Evolutionary conservation across 2,888 invertebrate species (phyloP).

Genomic region (Lacanobia wlatinum): DNA sequence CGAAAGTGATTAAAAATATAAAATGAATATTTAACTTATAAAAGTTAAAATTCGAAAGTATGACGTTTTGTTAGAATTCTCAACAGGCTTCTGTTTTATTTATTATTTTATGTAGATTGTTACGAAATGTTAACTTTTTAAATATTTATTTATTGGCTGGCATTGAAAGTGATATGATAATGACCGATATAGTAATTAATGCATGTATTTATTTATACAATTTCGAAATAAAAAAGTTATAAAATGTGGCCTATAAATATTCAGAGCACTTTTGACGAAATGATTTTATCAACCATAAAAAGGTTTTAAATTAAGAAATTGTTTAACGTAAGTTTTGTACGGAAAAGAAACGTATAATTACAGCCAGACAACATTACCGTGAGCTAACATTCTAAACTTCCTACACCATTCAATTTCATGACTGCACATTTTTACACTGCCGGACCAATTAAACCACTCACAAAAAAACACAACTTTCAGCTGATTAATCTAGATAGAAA

Average conservation of each 20-base stretch:
- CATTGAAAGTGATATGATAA: constrained; percentile 68
- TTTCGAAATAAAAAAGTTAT: constrained; percentile 51
- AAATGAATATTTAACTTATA: constrained; percentile 32
- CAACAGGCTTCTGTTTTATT: constrained; percentile 23
- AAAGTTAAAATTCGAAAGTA: constrained; percentile 54
- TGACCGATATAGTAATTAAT: constrained; percentile 57
- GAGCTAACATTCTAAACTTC: constrained; percentile 33
- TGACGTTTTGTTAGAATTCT: constrained; percentile 13
- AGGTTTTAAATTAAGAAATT: constrained; percentile 37
- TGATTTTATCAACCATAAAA: constrained; percentile 15
- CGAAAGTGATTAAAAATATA: constrained; percentile 73
- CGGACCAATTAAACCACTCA: constrained; percentile 30
- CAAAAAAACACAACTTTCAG: constrained; percentile 19
- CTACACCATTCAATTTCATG: constrained; percentile 51
- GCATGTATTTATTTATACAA: constrained; percentile 42
- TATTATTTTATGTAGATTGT: constrained; percentile 16
- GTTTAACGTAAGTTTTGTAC: constrained; percentile 37
- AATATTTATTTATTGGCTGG: constrained; percentile 54
- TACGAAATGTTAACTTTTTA: constrained; percentile 47
- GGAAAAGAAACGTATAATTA: constrained; percentile 40
- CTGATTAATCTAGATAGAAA: constrained; percentile 4
- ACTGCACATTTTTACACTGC: constrained; percentile 42
- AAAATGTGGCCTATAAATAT: constrained; percentile 50
- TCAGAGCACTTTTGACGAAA: constrained; percentile 33
- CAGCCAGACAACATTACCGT: constrained; percentile 17